Percentiles rank a stretch among this genome's conserved stretches.
Conservation (phyloP, 2,113 vertebrate genomes). For the Procavia capensis region DNA sequence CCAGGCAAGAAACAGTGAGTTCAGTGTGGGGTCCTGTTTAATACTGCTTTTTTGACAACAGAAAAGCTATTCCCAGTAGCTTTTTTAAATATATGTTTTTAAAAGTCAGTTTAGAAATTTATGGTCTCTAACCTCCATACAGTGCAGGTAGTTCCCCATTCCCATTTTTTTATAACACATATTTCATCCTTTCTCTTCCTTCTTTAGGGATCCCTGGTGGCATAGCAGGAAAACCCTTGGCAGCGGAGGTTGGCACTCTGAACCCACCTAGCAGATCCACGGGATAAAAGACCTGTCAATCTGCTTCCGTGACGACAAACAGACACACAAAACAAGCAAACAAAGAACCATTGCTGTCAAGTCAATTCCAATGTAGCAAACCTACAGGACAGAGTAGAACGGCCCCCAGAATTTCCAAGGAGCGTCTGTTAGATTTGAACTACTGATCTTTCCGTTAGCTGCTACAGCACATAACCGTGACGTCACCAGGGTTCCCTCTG, state of each 20-base stretch:
- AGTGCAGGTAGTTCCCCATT: background rate
- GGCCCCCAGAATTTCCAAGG: too few relatives aligned
- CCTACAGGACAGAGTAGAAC: too few relatives aligned
- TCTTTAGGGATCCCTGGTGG: background rate
- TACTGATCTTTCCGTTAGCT: too few relatives aligned
- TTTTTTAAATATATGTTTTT: background rate
- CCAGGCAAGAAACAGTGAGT: background rate
- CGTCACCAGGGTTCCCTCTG: too few relatives aligned
- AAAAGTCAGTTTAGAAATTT: conserved; percentile 30
- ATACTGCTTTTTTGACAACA: conserved; percentile 44
- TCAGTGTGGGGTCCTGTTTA: background rate
- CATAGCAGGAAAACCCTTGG: background rate
- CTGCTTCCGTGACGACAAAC: background rate
- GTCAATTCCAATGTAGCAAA: too few relatives aligned
- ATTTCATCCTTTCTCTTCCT: background rate
- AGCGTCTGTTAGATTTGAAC: too few relatives aligned
- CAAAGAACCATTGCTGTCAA: too few relatives aligned
- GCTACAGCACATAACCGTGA: too few relatives aligned
- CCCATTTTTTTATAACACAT: background rate
- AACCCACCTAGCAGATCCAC: background rate
- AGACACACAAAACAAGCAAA: background rate
- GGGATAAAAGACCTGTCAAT: background rate
- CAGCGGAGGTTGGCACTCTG: background rate
- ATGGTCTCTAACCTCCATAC: background rate
- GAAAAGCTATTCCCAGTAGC: background rate